Evolutionary conservation across 2,797 vertebrate genomes (phyloP).

Genomic region (Lepus oiostolus): DNA sequence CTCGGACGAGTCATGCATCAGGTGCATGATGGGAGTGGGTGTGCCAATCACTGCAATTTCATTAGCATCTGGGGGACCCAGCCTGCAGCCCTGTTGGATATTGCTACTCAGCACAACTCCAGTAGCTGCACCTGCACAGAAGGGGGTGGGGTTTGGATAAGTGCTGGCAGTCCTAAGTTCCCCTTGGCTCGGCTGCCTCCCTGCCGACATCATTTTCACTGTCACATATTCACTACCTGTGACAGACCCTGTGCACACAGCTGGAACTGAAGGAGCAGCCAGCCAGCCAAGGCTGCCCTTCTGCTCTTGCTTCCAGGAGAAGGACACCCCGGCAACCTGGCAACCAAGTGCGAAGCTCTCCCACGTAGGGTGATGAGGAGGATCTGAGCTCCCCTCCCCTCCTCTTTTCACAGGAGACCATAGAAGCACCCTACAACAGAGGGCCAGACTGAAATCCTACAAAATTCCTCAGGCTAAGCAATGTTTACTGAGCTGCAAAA

Average conservation of each 20-base stretch:
- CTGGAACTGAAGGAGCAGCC: not conserved
- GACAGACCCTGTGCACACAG: not conserved
- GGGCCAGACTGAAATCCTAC: not conserved
- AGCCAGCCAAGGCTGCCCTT: not conserved
- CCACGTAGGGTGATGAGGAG: fast-evolving
- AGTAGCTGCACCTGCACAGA: too few species aligned
- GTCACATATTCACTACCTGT: not conserved
- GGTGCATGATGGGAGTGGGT: too few species aligned
- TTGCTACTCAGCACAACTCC: too few species aligned
- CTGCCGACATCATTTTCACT: too few species aligned
- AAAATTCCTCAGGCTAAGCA: not conserved
- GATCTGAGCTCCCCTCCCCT: not conserved
- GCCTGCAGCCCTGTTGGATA: too few species aligned
- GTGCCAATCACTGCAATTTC: too few species aligned
- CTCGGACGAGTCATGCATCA: too few species aligned
- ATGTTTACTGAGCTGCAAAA: not conserved
- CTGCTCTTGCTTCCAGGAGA: not conserved
- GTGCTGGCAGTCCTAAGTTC: too few species aligned
- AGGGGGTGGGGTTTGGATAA: too few species aligned
- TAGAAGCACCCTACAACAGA: not conserved
- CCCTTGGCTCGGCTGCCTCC: too few species aligned
- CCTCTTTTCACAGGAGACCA: not conserved
- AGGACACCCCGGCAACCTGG: fast-evolving
- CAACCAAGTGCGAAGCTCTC: not conserved
- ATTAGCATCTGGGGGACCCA: too few species aligned